Evolutionary conservation across 2,113 vertebrate genomes (phyloP), one percentile per base, ranked within the genome.

Genomic region (Lophochroa leadbeateri): DNA sequence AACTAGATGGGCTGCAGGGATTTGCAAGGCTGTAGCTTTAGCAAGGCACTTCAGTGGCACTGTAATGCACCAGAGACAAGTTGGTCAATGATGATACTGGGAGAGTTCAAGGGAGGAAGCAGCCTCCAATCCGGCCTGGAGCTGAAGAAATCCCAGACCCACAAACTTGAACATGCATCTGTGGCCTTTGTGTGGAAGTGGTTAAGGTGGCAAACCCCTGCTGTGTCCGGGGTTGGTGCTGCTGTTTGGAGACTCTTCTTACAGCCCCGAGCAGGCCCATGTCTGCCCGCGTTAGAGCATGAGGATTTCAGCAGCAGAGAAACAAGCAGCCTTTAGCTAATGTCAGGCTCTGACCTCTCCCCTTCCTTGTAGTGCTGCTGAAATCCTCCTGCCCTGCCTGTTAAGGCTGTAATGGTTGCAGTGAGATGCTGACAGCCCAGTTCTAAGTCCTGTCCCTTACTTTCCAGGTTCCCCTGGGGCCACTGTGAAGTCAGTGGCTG

Each of bases 21-120:
- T 87, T 96, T 94, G 43, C 65, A 76, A 81, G 69, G 87, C 82
- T 94, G 7, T 96, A 70, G 60, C 37, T 93, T 85, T 78, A 47
- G 86, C 4, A 33, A 20, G 74, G 85, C 41, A 10, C 52, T 79
- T 52, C 43, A 12, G 10, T 31, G 53, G 53, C 17, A 19, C 31
- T 55, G 53, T 31, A 55, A 31, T 11, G 11, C 29, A 31, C 41
- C 43, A 25, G 50, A 31, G 37, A 55, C 21, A 24, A 20, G 41
- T 12, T 2, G 18, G 13, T 13, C 31, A 3, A 1, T 29, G 43
- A 21, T 7, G 33, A 68, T 58, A 21, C 19, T 25, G 57, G 28
- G 68, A 37, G 65, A 29, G 15, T 20, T 53, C 17, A 53, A 41
- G 9, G 41, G 19, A 44, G 52, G 60, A 77, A 28, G 41, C 29